A percentile compares a stretch with the other conserved stretches of the same genome.
These are phyloP conservation scores for Trachymyrmex cornetzi DNA, from an alignment of 1,140 invertebrate species.

Conservation along the genomic window DNA sequence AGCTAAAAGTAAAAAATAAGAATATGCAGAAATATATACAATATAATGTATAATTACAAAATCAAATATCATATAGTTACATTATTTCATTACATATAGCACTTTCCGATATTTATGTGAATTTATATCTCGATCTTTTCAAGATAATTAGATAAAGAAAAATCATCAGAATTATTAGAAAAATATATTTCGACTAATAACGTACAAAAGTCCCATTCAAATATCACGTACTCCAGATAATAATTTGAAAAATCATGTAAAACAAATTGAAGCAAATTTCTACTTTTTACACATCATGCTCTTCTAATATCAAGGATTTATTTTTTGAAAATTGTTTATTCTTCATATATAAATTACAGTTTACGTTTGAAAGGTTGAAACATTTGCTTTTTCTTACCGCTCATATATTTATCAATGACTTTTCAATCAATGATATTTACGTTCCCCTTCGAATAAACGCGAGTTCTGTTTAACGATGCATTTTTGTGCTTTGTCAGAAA, in stretches of 20 bases:
- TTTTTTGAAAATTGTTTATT: background rate
- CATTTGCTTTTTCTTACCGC: constrained; percentile 19
- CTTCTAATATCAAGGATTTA: background rate
- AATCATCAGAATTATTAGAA: background rate
- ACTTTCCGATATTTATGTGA: background rate
- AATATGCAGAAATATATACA: background rate
- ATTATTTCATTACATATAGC: background rate
- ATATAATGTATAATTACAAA: too few relatives aligned
- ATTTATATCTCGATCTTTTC: background rate
- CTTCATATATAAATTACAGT: background rate
- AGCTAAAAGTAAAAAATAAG: background rate
- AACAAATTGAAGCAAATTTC: background rate
- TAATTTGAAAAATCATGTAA: background rate
- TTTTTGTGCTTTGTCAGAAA: constrained; percentile 16
- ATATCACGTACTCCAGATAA: background rate
- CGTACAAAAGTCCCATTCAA: background rate
- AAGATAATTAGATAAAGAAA: background rate
- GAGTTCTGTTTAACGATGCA: background rate
- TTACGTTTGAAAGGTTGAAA: background rate
- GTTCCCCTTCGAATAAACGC: background rate
- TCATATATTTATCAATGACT: constrained; percentile 41
- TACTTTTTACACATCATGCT: background rate
- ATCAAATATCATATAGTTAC: background rate
- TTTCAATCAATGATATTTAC: constrained; percentile 2
- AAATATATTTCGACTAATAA: background rate